Evolutionary conservation across 2,797 vertebrate genomes (phyloP), one percentile per base, ranked within the genome.

Genomic region (Pipistrellus nathusii): DNA sequence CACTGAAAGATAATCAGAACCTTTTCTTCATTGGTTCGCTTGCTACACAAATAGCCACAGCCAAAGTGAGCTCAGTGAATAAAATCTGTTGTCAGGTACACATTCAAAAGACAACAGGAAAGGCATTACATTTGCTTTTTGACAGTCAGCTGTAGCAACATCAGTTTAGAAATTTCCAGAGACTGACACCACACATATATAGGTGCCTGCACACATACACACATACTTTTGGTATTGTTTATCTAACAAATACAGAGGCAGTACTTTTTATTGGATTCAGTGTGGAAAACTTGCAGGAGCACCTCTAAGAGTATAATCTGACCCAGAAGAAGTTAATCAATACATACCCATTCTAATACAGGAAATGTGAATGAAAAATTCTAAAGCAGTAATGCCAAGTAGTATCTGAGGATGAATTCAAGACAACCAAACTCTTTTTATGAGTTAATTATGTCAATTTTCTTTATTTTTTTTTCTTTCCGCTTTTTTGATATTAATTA

Each of bases 401-500:
- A 91, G 41, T 94, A 97, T 91, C 59, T 87, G 77, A 97, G 75
- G 15, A 59, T 68, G 57, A 55, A 85, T 97, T 97, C 83, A 92
- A 94, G 83, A 96, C 66, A 97, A 93, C 41, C 90, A 88, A 96
- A 93, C 62, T 89, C 48, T 96, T 97, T 96, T 96, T 89, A 77
- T 4, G 30, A 96, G 86, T 98, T 91, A 96, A 78, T 97, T 95
- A 90, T 84, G 76, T 93, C 92, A 89, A 32, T 93, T 97, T 96
- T 93, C 81, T 97, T 93, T 55, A 2, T 4, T n/a, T 71, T 46
- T 55, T 95, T 94, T 95, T 91, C 93, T 8, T 57, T 27, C 11
- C 51, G 78, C 80, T 82, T 96, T 21, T 93, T 82, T 30, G 20
- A 51, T 96, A 72, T 95, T 97, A 97, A 97, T 98, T 97, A 96